A percentile compares a stretch with the other conserved stretches of the same genome.
phyloP scores from a whole-genome alignment of 2,888 invertebrate genomes.

The Mythimna impura region DNA sequence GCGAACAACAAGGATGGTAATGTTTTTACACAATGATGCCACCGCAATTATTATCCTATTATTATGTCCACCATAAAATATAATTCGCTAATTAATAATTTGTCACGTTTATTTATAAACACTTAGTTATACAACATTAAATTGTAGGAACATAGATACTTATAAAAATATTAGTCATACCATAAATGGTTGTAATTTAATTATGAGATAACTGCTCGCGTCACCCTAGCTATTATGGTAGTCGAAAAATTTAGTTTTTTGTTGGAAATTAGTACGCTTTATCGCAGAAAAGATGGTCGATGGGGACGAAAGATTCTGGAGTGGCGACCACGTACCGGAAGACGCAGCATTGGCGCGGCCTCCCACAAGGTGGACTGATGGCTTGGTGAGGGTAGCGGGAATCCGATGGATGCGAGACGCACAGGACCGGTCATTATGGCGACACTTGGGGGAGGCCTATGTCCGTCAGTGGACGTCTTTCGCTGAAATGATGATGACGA shows the following conservation, averaged over 20 bases:
- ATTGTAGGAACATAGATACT: background rate
- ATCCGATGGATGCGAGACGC: too few relatives aligned
- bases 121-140: background rate
- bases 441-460: too few relatives aligned
- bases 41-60: background rate
- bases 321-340: too few relatives aligned
- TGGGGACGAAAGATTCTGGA: too few relatives aligned
- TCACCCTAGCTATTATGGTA: background rate
- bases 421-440: too few relatives aligned
- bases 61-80: background rate
- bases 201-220: background rate
- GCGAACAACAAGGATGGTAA: background rate
- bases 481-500: too few relatives aligned
- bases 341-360: too few relatives aligned
- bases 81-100: background rate
- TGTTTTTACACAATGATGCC: background rate
- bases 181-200: background rate
- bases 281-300: too few relatives aligned
- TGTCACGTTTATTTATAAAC: conserved; percentile 13
- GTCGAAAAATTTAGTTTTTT: background rate
- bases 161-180: conserved; percentile 12
- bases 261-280: too few relatives aligned
- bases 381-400: too few relatives aligned
- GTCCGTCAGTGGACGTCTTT: too few relatives aligned
- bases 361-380: too few relatives aligned